Percentiles rank a stretch among this genome's conserved stretches.
phyloP scores from a whole-genome alignment of 2,888 invertebrate species.

The Coelogynopora nodosa region DNA sequence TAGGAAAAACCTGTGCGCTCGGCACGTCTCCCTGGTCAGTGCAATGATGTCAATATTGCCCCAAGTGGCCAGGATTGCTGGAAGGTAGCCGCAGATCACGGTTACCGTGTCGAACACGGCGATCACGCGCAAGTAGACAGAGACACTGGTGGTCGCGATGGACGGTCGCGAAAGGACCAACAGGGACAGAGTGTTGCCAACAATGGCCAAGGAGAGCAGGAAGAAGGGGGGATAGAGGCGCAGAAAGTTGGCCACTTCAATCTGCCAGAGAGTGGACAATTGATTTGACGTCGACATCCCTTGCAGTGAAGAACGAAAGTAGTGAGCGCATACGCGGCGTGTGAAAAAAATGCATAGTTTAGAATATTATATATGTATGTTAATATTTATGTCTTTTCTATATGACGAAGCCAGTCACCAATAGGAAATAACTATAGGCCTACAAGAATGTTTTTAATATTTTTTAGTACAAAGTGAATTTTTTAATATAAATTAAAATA shows the following conservation, averaged over 20 bases:
- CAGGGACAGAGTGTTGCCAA: not conserved
- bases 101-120: slow-evolving; percentile 8
- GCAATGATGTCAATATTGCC: not conserved
- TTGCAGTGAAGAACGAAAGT: no score
- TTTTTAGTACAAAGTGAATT: no score
- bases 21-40: not conserved
- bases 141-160: not conserved
- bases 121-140: slow-evolving; percentile 26
- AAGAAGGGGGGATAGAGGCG: not conserved
- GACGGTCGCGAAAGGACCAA: not conserved
- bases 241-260: not conserved
- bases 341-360: no score
- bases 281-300: no score
- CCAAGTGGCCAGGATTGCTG: not conserved
- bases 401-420: no score
- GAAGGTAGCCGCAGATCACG: slow-evolving; percentile 12
- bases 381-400: no score
- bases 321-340: no score
- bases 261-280: not conserved
- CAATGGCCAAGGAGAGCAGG: not conserved
- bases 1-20: not conserved
- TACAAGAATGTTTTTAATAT: no score
- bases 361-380: no score
- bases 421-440: no score
- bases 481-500: no score